Evolutionary conservation across 2,113 vertebrate genomes (phyloP), one percentile per base, ranked within the genome.

Genomic region (Labrus mixtus): DNA sequence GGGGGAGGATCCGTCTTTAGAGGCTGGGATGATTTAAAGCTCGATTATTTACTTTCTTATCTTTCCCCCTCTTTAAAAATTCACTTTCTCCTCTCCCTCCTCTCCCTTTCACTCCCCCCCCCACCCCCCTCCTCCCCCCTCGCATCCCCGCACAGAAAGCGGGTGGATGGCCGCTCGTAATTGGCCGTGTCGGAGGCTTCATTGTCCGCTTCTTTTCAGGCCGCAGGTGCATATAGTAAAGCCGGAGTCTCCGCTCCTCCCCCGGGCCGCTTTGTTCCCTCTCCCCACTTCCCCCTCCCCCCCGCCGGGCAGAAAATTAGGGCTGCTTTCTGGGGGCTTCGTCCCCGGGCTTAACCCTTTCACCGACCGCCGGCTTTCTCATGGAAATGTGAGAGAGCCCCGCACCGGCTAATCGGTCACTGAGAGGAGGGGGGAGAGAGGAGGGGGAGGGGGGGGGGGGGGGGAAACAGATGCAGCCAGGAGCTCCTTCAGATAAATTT

Each of bases 221-320:
- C 91, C 88, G 94, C 94, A 95, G 94, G 94, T 95, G 94, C 94
- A 92, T 87, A 91, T 91, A 93, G 94, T 95, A 94, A 95, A 95
- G 91, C 89, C 85, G 76, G 87, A 93, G 90, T 88, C 90, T 82
- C 90, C 67, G 83, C 92, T 88, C 91, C 93, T 93, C 94, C 94
- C 93, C 92, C 88, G 85, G 90, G 73, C 75, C 89, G 85, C 93
- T 94, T 95, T 95, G 93, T 95, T 93, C 91, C 73, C 86, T 72
- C 86, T 84, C 93, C 88, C 88, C 84, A 82, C 87, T 76, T 76
- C 86, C 91, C 89, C 86, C 90, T 86, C 91, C 79, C 92, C 91
- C 94, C 93, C 86, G 87, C 88, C 63, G 85, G 78, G 91, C 88
- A 91, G 88, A 91, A 92, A 93, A 93, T 93, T 88, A 89, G 91